A percentile compares a stretch with the other conserved stretches of the same genome.
phyloP scores from a whole-genome alignment of 2,888 invertebrate species.

The Amphipoea oculea region DNA sequence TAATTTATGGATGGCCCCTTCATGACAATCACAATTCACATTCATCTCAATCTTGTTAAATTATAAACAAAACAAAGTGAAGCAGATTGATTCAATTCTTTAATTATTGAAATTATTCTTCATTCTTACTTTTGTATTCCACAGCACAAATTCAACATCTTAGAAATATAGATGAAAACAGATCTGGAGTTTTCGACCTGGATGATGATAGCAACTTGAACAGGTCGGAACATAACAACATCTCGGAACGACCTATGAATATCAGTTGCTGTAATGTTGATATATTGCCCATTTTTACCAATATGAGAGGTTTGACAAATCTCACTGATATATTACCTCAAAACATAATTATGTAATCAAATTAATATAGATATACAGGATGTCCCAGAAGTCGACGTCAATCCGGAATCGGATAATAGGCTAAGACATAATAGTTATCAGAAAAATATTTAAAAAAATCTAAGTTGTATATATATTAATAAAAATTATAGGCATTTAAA shows the following conservation, averaged over 20 bases:
- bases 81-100: neutral
- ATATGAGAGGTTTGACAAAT: slow-evolving; percentile 40
- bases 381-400: too few species aligned
- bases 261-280: slow-evolving; percentile 83
- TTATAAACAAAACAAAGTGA: neutral
- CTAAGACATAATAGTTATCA: too few species aligned
- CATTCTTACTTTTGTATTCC: slow-evolving; percentile 39
- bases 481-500: too few species aligned
- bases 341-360: neutral
- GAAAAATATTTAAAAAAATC: too few species aligned
- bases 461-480: too few species aligned
- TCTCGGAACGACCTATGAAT: slow-evolving; percentile 53
- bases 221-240: slow-evolving; percentile 42
- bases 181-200: neutral
- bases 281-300: slow-evolving; percentile 72
- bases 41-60: neutral
- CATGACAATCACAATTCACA: too few species aligned
- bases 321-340: neutral
- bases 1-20: neutral
- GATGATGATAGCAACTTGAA: slow-evolving; percentile 21
- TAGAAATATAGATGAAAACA: slow-evolving; percentile 59
- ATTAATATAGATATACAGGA: neutral
- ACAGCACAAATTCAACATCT: slow-evolving; percentile 76
- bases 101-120: neutral
- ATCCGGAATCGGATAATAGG: too few species aligned